Base-by-base conservation (phyloP, 2,113 vertebrate genomes). In the Paralichthys olivaceus region DNA sequence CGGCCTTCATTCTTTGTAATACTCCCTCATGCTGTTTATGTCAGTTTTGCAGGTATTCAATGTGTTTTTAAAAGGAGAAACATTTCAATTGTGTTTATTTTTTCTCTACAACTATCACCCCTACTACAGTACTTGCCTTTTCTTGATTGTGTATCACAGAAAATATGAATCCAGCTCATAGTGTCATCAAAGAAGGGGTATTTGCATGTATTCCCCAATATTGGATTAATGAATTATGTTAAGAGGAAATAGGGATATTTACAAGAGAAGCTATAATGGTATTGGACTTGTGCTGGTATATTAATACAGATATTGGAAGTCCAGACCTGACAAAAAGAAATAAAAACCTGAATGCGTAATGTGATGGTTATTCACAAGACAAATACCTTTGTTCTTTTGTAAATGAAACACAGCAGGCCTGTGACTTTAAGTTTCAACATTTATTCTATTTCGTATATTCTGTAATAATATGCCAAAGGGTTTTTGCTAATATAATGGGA, bases 361-460 rank as follows among this genome's bases (percentile, higher is more conserved):
- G 23, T 13, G 34, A 54, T 1, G 1, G 40, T 43, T 43, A 47
- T 19, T 40, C 11, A 40, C 37, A 40, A 12, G 37, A 11, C n/a
- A n/a, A 40, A 40, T 8, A 34, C 32, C 12, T 40, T 40, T 59
- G 26, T 71, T 5, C 25, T 67, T 53, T 47, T 47, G 43, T 5
- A 3, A 40, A 40, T 40, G 9, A 40, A 40, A 34, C 32, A 40
- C 37, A 40, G 37, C 37, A 40, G 37, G 11, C 37, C 12, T 13
- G 37, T 40, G 12, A 40, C 11, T 40, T 40, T 12, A 40, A 40
- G 37, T 13, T 40, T 80, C 60, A 80, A 37, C 4, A 29, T 90
- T 86, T 90, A 86, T 91, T 90, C 69, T 88, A 62, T 69, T 79
- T 77, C n/a, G 34, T 72, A n/a, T n/a, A n/a, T n/a, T n/a, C n/a